Evolutionary conservation across 2,797 vertebrate genomes (phyloP).

Genomic region (Mormyrops attenuatus): DNA sequence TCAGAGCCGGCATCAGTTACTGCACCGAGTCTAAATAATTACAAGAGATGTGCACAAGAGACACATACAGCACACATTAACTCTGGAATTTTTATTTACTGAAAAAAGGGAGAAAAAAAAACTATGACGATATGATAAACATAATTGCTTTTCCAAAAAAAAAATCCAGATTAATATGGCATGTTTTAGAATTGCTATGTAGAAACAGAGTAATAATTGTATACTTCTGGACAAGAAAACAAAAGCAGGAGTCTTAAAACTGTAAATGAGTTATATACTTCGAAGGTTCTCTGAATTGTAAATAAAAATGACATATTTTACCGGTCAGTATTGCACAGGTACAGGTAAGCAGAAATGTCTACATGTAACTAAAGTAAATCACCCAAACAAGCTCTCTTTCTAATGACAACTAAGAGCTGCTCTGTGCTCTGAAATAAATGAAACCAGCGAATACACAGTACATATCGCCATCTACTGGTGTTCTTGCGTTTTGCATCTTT

Average conservation of each 20-base stretch:
- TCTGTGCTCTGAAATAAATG: background rate
- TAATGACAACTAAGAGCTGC: background rate
- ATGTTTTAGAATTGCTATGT: background rate
- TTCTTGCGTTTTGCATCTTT: background rate
- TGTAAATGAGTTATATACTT: background rate
- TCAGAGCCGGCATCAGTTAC: background rate
- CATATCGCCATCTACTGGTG: conserved; percentile 52
- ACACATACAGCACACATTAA: conserved; percentile 6
- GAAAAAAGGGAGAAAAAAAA: background rate
- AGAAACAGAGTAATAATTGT: background rate
- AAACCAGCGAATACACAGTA: background rate
- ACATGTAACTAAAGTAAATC: background rate
- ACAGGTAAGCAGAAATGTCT: background rate
- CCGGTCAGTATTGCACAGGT: background rate
- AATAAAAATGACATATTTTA: background rate
- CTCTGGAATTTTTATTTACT: conserved; percentile 1
- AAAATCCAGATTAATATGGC: background rate
- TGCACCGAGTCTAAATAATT: background rate
- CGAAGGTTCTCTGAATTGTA: background rate
- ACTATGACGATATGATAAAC: background rate
- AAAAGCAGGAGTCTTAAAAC: background rate
- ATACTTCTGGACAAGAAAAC: background rate
- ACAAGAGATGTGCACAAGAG: background rate
- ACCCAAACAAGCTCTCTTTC: background rate
- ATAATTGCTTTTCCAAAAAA: background rate